Evolutionary conservation across 2,113 vertebrate species (phyloP).

Genomic region (Ascaphus truei): DNA sequence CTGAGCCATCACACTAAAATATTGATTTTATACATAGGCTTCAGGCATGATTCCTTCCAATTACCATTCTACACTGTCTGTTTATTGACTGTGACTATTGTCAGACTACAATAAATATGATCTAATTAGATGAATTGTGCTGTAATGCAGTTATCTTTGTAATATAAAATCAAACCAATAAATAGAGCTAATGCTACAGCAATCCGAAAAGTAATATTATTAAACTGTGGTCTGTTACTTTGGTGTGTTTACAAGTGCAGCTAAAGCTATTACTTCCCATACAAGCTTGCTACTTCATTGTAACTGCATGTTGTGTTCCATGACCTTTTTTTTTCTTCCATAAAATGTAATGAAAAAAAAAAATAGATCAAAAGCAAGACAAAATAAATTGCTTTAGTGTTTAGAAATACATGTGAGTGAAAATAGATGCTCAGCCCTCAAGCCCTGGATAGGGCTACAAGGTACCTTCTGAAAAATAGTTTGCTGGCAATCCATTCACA

Average conservation of each 20-base stretch:
- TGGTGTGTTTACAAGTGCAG: neutral
- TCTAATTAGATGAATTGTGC: constrained; percentile 54
- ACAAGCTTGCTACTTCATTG: neutral
- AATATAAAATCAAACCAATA: constrained; percentile 43
- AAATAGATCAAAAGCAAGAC: neutral
- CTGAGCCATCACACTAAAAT: constrained; percentile 51
- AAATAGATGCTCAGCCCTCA: neutral
- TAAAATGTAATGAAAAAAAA: neutral
- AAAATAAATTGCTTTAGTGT: too few relatives aligned
- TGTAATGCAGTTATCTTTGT: constrained; percentile 47
- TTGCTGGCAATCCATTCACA: neutral
- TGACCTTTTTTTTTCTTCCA: neutral
- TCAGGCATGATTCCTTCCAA: constrained; percentile 45
- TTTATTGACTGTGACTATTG: constrained; percentile 47
- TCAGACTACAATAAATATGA: constrained; percentile 47
- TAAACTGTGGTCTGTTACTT: neutral
- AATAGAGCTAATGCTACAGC: constrained; percentile 1
- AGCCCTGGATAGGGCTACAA: neutral
- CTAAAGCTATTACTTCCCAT: neutral
- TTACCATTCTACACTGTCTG: constrained; percentile 53
- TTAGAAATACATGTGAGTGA: neutral
- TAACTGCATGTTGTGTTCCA: neutral
- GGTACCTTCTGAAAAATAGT: neutral
- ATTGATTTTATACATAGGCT: constrained; percentile 49
- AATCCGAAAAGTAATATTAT: neutral